Conservation (phyloP, 2,888 invertebrate species). For the Formica aserva region DNA sequence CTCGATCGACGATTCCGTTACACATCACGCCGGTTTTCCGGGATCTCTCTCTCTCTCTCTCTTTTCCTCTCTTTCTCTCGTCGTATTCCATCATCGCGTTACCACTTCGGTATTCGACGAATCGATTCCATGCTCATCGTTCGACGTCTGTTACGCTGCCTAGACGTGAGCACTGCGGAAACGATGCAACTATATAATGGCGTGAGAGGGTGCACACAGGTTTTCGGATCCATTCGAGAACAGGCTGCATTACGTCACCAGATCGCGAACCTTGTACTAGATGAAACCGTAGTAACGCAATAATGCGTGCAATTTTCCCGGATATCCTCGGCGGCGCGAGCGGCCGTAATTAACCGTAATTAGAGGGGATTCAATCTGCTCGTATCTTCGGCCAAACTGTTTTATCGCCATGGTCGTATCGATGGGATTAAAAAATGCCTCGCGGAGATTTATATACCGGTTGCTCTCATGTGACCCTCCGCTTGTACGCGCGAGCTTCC, state of each 20-base stretch:
- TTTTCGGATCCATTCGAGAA: constrained; percentile 54
- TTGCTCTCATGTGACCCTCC: constrained; percentile 40
- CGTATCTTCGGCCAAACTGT: constrained; percentile 44
- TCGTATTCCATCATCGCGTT: constrained; percentile 56
- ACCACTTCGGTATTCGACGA: constrained; percentile 70
- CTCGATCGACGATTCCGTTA: constrained; percentile 77
- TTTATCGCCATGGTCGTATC: constrained; percentile 43
- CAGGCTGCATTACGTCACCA: constrained; percentile 18
- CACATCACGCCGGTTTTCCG: constrained; percentile 75
- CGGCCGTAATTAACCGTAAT: constrained; percentile 45
- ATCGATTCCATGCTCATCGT: constrained; percentile 63
- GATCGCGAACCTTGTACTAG: constrained; percentile 18
- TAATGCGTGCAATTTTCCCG: constrained; percentile 12
- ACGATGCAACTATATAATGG: constrained; percentile 53
- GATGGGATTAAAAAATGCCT: constrained; percentile 39
- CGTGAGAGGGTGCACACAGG: constrained; percentile 10
- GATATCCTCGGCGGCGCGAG: not conserved
- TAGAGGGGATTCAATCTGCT: constrained; percentile 45
- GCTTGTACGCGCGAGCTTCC: constrained; percentile 38
- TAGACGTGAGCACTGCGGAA: constrained; percentile 78
- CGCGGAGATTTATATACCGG: constrained; percentile 49
- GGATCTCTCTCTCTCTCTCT: constrained; percentile 49
- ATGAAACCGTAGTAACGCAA: not conserved
- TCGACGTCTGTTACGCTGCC: constrained; percentile 75
- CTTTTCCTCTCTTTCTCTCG: not conserved